Base-by-base conservation (phyloP, 1,140 invertebrate genomes). In the Listronotus bonariensis region DNA sequence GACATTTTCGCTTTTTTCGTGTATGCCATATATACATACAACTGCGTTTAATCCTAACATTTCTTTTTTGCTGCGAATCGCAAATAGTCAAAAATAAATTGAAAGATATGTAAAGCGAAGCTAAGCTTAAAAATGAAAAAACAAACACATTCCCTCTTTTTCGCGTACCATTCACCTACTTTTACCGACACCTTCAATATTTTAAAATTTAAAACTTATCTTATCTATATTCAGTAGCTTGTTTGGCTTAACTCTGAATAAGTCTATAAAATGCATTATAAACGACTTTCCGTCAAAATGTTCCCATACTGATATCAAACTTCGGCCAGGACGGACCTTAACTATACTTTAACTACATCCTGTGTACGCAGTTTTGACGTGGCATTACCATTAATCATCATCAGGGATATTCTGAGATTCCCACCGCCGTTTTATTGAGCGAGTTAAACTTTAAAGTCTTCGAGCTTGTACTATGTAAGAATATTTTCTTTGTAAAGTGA, bases 311-410 rank as follows among this genome's bases (percentile, higher is more conserved):
- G 18, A 20, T 26, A 17, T 48, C 45, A 48, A 48, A 48, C 6
- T 48, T 10, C 1, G 45, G 45, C 12, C 45, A 26, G 18, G 6
- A 17, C 45, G 15, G 45, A 26, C 45, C 45, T 48, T 10, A 48
- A 20, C 45, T 48, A 15, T 48, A 48, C 45, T 48, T 48, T 48
- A 48, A 48, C 45, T 48, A 48, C 9, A 10, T 8, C 15, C 18
- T 26, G 15, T 48, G 45, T 48, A 20, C 12, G 15, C 15, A 5
- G 12, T 48, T 48, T 48, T 48, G 45, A 48, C 18, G 26, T 26
- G 7, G 45, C 45, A 11, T 26, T 5, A 20, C 45, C 45, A 48
- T 48, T 48, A 48, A 48, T 48, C 45, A 48, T 48, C 45, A 48
- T 48, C 45, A 48, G 45, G 45, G 17, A 48, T 48, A 48, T 18